A percentile compares a stretch with the other conserved stretches of the same genome.
These are phyloP conservation scores for Drosophila pseudotalamancana DNA, from an alignment of 2,888 invertebrate genomes.

Conservation along the genomic window DNA sequence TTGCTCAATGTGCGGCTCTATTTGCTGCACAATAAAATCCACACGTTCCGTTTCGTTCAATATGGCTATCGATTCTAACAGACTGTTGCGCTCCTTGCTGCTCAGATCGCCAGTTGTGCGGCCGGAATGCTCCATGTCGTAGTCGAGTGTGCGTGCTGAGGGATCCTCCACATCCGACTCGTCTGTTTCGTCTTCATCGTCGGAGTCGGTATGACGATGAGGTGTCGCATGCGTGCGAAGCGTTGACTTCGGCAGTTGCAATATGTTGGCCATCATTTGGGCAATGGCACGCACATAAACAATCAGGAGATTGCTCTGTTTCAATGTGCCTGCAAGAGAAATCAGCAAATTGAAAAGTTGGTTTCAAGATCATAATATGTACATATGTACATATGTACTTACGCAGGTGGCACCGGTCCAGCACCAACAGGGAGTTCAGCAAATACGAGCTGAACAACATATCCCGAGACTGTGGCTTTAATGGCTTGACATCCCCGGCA, in stretches of 20 bases:
- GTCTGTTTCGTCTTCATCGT: constrained; percentile 75
- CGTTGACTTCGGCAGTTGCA: constrained; percentile 82
- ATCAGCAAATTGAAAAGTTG: not conserved
- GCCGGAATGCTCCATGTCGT: constrained; percentile 54
- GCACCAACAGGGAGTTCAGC: constrained; percentile 81
- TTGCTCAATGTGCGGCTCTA: constrained; percentile 83
- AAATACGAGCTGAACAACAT: constrained; percentile 79
- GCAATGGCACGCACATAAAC: constrained; percentile 82
- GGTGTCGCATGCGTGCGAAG: constrained; percentile 61
- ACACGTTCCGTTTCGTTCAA: constrained; percentile 88
- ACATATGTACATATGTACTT: constrained; percentile 6
- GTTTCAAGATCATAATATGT: too few relatives aligned
- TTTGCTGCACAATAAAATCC: constrained; percentile 85
- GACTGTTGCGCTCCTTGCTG: constrained; percentile 73
- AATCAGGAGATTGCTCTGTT: constrained; percentile 66
- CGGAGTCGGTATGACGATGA: constrained; percentile 74
- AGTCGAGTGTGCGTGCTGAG: constrained; percentile 45
- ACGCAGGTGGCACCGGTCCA: constrained; percentile 82
- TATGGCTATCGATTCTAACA: constrained; percentile 85
- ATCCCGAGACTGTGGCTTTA: constrained; percentile 21
- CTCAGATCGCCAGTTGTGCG: constrained; percentile 56
- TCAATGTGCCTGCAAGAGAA: constrained; percentile 62
- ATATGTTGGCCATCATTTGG: constrained; percentile 81
- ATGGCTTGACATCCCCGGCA: constrained; percentile 1
- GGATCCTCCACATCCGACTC: constrained; percentile 62